phyloP scores from a whole-genome alignment of 1,140 invertebrate genomes.

The Mactra quadrangularis region DNA sequence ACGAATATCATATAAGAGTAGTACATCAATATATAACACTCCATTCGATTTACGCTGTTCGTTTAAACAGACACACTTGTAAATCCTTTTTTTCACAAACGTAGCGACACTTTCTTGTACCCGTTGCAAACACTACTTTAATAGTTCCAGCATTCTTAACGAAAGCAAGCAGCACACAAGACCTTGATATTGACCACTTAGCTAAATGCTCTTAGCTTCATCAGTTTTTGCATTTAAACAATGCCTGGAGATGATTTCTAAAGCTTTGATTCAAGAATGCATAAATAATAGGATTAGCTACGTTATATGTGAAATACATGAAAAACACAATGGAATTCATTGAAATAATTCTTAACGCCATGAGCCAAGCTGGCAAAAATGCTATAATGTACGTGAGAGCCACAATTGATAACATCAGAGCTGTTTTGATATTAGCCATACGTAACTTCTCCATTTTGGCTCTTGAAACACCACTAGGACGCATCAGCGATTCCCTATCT shows the following conservation, averaged over 20 bases:
- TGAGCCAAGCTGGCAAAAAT: slow-evolving; percentile 79
- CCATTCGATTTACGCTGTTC: too few species aligned
- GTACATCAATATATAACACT: too few species aligned
- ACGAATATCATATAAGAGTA: too few species aligned
- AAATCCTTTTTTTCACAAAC: too few species aligned
- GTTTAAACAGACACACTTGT: too few species aligned
- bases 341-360: slow-evolving; percentile 72
- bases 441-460: slow-evolving; percentile 72
- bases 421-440: slow-evolving; percentile 81
- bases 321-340: slow-evolving; percentile 79
- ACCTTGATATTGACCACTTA: too few species aligned
- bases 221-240: slow-evolving; percentile 69
- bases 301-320: slow-evolving; percentile 82
- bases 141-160: too few species aligned
- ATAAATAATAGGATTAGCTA: slow-evolving; percentile 82
- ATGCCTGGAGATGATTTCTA: slow-evolving; percentile 76
- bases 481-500: slow-evolving; percentile 67
- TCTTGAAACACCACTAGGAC: slow-evolving; percentile 65
- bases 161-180: too few species aligned
- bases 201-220: too few species aligned
- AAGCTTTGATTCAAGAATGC: slow-evolving; percentile 83
- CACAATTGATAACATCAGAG: slow-evolving; percentile 80
- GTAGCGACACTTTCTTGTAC: too few species aligned
- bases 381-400: slow-evolving; percentile 79
- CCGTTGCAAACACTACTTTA: too few species aligned